Base-by-base conservation (phyloP, 2,888 invertebrate species). In the Melinaea menophilus region DNA sequence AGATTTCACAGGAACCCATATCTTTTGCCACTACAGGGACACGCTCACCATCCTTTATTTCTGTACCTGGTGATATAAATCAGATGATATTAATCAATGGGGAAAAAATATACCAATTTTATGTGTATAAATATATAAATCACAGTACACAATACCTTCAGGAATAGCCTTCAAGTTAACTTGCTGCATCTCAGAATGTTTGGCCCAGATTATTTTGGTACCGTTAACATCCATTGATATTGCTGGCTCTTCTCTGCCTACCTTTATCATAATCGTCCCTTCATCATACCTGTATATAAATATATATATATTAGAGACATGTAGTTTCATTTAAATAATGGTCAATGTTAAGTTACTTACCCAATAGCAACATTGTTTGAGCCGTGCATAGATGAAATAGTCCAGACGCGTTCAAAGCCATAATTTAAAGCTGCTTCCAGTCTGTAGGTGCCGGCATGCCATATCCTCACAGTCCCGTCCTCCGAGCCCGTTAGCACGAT, bases 1-100 rank as follows among this genome's bases (percentile, higher is more conserved):
- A 99, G 69, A 99, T 98, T 88, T 99, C 99, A 82, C 99, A 99
- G 5, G 98, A 97, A 2, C 99, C 99, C 97, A 99, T 98, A 79
- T 99, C 99, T 83, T 99, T 99, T 0, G 99, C 96, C 2, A 96
- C 96, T 1, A 99, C 94, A 0, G 98, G 97, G 12, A 99, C 92
- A 2, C 97, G 92, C 85, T 98, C 98, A 0, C 98, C 98, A 77
- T 99, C 98, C 78, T 95, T 95, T 64, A 97, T 93, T 79, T 95
- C 95, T 0, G 93, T 92, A 67, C 89, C 93, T 89, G 80, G 41
- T 55, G 46, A 11, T 34, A n/a, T 56, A 65, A 33, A 48, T 51
- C 59, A 46, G 5, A n/a, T 11, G 57, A 9, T 56, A 56, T 33
- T 56, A 11, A 55, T 48, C 58, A 55, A 51, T 51, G 48, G 11